Evolutionary conservation across 2,888 invertebrate genomes (phyloP).

Genomic region (Cynaeus angustus): DNA sequence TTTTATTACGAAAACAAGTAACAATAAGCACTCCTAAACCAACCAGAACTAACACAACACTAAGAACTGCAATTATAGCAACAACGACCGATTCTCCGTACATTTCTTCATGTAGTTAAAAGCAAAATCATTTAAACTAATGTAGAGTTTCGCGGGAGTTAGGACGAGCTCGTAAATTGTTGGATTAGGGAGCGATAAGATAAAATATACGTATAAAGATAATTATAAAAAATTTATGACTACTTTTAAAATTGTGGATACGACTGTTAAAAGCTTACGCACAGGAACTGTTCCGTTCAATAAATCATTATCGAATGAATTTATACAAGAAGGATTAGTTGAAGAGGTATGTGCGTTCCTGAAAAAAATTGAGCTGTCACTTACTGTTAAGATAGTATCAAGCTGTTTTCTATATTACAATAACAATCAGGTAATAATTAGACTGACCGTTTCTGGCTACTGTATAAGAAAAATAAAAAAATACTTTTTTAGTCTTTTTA

Average conservation of each 20-base stretch:
- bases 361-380: too few relatives aligned
- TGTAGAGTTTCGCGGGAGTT: constrained; percentile 9
- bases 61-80: constrained; percentile 25
- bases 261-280: constrained; percentile 24
- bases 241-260: constrained; percentile 3
- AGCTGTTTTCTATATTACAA: too few relatives aligned
- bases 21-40: constrained; percentile 35
- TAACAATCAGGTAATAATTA: too few relatives aligned
- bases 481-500: too few relatives aligned
- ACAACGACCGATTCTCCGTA: constrained; percentile 11
- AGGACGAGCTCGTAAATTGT: constrained; percentile 21
- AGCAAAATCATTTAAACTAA: constrained; percentile 16
- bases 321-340: too few relatives aligned
- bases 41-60: constrained; percentile 37
- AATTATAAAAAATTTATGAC: constrained; percentile 34
- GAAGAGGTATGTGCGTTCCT: too few relatives aligned
- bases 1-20: constrained; percentile 35
- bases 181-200: constrained; percentile 41
- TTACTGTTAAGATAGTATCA: too few relatives aligned
- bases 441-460: too few relatives aligned
- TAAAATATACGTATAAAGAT: constrained; percentile 34
- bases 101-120: constrained; percentile 17
- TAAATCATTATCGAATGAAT: too few relatives aligned
- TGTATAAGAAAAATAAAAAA: too few relatives aligned
- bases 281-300: not conserved